phyloP scores from a whole-genome alignment of 2,888 invertebrate species.

The Beris morrisii region DNA sequence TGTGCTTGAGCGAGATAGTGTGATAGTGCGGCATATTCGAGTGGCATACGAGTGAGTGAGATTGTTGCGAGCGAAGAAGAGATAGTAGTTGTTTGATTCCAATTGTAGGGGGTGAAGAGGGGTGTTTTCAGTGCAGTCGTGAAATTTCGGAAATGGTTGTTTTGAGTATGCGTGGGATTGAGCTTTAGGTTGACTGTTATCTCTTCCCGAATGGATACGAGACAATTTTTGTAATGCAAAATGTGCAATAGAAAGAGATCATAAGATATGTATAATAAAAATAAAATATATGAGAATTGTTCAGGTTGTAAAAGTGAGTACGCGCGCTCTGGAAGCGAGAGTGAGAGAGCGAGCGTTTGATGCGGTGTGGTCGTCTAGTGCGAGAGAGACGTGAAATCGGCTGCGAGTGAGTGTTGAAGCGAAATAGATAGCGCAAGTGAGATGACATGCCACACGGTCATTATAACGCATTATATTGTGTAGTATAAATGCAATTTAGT shows the following conservation, averaged over 20 bases:
- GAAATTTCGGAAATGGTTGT: slow-evolving; percentile 31
- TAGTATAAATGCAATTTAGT: slow-evolving; percentile 29
- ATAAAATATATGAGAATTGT: slow-evolving; percentile 37
- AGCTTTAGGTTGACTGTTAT: slow-evolving; percentile 30
- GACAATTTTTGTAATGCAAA: slow-evolving; percentile 36
- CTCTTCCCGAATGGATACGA: slow-evolving; percentile 35
- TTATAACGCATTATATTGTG: slow-evolving; percentile 24
- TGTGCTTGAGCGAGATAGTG: not conserved
- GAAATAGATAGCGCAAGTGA: not conserved
- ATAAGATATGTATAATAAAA: slow-evolving; percentile 38
- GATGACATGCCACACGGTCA: not conserved
- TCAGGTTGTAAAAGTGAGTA: slow-evolving; percentile 21
- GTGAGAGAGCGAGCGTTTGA: not conserved
- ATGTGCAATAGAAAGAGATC: slow-evolving; percentile 39
- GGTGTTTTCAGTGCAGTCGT: slow-evolving; percentile 6
- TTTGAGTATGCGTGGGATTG: slow-evolving; percentile 34
- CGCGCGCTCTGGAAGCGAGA: slow-evolving; percentile 1
- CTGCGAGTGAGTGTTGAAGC: slow-evolving; percentile 13
- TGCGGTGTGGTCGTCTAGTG: slow-evolving; percentile 8
- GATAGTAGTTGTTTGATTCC: not conserved
- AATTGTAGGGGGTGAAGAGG: not conserved
- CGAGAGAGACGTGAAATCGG: not conserved
- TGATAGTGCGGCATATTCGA: not conserved
- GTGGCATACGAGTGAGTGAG: not conserved
- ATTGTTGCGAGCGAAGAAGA: not conserved